A percentile compares a stretch with the other conserved stretches of the same genome.
phyloP scores from a whole-genome alignment of 1,140 invertebrate species.

The Orius laevigatus region DNA sequence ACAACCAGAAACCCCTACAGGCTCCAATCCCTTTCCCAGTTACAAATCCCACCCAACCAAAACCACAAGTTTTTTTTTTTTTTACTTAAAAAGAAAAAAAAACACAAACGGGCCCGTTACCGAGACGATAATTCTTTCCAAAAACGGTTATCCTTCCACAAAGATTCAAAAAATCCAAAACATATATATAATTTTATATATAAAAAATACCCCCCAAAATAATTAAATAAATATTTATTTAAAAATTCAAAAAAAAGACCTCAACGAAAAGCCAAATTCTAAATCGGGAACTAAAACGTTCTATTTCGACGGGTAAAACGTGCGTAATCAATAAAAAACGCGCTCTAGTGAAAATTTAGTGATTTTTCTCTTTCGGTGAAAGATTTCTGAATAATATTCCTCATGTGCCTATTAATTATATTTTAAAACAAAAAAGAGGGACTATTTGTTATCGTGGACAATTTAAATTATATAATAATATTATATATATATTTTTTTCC shows the following conservation, averaged over 20 bases:
- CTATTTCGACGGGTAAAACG: slow-evolving; percentile 7
- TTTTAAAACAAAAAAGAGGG: slow-evolving; percentile 6
- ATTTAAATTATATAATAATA: slow-evolving; percentile 8
- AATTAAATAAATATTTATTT: slow-evolving; percentile 7
- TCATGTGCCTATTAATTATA: slow-evolving; percentile 8
- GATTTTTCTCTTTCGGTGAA: slow-evolving; percentile 9
- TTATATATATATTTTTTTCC: slow-evolving; percentile 5
- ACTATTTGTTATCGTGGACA: slow-evolving; percentile 9
- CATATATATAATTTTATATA: slow-evolving; percentile 13
- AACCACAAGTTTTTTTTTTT: slow-evolving; percentile 7
- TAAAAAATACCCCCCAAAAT: slow-evolving; percentile 3
- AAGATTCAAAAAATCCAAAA: slow-evolving; percentile 16
- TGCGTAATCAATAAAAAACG: slow-evolving; percentile 4
- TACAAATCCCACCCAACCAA: slow-evolving; percentile 16
- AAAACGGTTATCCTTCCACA: slow-evolving; percentile 18
- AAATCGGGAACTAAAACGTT: slow-evolving; percentile 10
- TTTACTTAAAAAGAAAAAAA: too few species aligned
- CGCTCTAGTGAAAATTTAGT: slow-evolving; percentile 5
- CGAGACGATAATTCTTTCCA: slow-evolving; percentile 16
- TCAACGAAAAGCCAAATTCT: slow-evolving; percentile 12
- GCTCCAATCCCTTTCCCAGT: slow-evolving; percentile 15
- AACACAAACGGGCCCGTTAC: slow-evolving; percentile 17
- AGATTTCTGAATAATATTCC: slow-evolving; percentile 8
- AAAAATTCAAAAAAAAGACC: slow-evolving; percentile 10
- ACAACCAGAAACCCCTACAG: slow-evolving; percentile 12